Percentiles rank a stretch among this genome's conserved stretches.
Evolutionary conservation across 2,797 vertebrate species (phyloP).

Genomic region (Enteromius paludinosus): DNA sequence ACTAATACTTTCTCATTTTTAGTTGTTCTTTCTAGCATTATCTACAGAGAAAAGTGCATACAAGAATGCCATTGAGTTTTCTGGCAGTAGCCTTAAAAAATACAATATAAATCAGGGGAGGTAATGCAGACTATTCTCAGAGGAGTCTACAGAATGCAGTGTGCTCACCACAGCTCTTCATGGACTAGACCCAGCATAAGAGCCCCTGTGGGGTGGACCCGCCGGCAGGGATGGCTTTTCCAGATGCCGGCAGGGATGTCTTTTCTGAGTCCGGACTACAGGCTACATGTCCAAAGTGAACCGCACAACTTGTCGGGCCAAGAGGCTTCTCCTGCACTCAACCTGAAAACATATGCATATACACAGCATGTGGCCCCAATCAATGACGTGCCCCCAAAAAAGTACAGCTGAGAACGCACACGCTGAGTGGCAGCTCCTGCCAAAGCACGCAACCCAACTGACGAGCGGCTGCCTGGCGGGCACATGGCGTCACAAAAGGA

Average conservation of each 20-base stretch:
- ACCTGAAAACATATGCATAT: constrained; percentile 57
- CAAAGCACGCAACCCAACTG: constrained; percentile 44
- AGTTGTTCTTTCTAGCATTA: background rate
- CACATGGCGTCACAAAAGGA: constrained; percentile 22
- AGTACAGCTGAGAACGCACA: constrained; percentile 39
- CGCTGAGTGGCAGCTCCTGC: constrained; percentile 11
- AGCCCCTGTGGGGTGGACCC: constrained; percentile 54
- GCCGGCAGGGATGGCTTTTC: constrained; percentile 57
- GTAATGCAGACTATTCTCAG: constrained; percentile 44
- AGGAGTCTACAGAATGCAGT: constrained; percentile 50
- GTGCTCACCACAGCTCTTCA: constrained; percentile 42
- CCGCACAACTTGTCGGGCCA: constrained; percentile 37
- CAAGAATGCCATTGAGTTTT: constrained; percentile 23
- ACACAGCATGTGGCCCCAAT: constrained; percentile 43
- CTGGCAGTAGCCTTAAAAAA: constrained; percentile 27
- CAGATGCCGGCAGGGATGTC: constrained; percentile 53
- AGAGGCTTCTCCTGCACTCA: constrained; percentile 48
- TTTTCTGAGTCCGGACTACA: constrained; percentile 38
- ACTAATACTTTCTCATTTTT: background rate
- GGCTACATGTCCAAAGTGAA: constrained; percentile 34
- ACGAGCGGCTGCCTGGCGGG: constrained; percentile 27
- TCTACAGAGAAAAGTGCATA: constrained; percentile 2
- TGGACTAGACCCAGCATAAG: constrained; percentile 45
- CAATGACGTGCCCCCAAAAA: constrained; percentile 42
- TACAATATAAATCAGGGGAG: constrained; percentile 54